These are phyloP conservation scores for Corbicula japonica DNA, from an alignment of 2,888 invertebrate species.

Conservation along the genomic window DNA sequence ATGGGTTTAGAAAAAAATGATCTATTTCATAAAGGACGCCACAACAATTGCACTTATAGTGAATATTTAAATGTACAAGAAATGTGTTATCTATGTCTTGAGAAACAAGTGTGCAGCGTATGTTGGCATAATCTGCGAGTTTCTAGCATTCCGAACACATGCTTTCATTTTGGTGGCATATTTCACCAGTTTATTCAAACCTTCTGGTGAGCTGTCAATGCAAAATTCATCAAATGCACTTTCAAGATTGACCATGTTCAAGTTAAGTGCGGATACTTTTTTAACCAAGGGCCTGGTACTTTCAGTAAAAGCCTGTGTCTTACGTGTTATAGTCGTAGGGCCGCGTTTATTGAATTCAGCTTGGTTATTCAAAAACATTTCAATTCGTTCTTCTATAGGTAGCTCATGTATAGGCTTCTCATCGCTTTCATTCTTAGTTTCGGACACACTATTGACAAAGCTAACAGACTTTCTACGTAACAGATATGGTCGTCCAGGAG, in stretches of 20 bases:
- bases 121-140: slow-evolving; percentile 70
- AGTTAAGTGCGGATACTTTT: slow-evolving; percentile 39
- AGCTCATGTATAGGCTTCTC: not conserved
- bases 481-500: slow-evolving; percentile 43
- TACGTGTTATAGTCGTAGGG: not conserved
- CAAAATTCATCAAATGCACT: slow-evolving; percentile 76
- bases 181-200: slow-evolving; percentile 70
- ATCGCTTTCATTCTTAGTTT: not conserved
- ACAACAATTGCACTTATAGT: not conserved
- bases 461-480: slow-evolving; percentile 64
- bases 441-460: slow-evolving; percentile 40
- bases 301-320: not conserved
- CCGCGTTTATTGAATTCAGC: slow-evolving; percentile 58
- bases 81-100: no score
- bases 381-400: slow-evolving; percentile 54
- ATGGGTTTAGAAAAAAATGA: slow-evolving; percentile 1
- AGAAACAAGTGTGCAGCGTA: no score
- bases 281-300: slow-evolving; percentile 43
- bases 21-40: not conserved
- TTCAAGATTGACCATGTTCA: slow-evolving; percentile 66
- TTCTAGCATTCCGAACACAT: slow-evolving; percentile 66
- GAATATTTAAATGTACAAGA: slow-evolving; percentile 31
- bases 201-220: slow-evolving; percentile 60
- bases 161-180: slow-evolving; percentile 75
- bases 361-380: slow-evolving; percentile 63